These are phyloP conservation scores for Andinoacara biseriatus DNA, from an alignment of 2,113 vertebrate genomes.

Conservation along the genomic window DNA sequence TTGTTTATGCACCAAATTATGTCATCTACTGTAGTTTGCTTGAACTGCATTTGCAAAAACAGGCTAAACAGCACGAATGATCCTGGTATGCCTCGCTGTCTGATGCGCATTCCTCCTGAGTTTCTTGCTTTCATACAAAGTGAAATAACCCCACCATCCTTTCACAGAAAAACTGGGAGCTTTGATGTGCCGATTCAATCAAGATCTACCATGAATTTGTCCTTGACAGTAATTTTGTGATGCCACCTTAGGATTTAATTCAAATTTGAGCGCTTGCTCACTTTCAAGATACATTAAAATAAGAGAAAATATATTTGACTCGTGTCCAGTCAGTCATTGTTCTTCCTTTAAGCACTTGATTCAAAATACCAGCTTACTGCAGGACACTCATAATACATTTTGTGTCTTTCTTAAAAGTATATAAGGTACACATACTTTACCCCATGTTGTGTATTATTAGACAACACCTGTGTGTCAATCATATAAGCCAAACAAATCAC, in stretches of 20 bases:
- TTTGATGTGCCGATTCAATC: constrained; percentile 7
- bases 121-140: not conserved
- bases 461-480: constrained; percentile 13
- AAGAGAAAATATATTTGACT: not conserved
- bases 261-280: not conserved
- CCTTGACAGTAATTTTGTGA: not conserved
- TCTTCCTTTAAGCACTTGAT: fast-evolving
- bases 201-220: not conserved
- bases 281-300: not conserved
- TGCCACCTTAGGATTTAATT: not conserved
- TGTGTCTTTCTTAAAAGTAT: not conserved
- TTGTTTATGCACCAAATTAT: constrained; percentile 35
- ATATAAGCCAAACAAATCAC: constrained; percentile 25
- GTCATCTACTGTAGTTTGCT: not conserved
- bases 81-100: not conserved
- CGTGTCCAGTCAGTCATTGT: not conserved
- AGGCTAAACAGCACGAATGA: not conserved
- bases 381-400: not conserved
- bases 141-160: not conserved
- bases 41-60: not conserved
- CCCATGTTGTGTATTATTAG: not conserved
- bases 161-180: constrained; percentile 1
- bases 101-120: not conserved
- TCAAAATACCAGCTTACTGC: not conserved
- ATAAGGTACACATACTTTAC: no score